Evolutionary conservation across 2,113 vertebrate genomes (phyloP).

Genomic region (Smithornis capensis): DNA sequence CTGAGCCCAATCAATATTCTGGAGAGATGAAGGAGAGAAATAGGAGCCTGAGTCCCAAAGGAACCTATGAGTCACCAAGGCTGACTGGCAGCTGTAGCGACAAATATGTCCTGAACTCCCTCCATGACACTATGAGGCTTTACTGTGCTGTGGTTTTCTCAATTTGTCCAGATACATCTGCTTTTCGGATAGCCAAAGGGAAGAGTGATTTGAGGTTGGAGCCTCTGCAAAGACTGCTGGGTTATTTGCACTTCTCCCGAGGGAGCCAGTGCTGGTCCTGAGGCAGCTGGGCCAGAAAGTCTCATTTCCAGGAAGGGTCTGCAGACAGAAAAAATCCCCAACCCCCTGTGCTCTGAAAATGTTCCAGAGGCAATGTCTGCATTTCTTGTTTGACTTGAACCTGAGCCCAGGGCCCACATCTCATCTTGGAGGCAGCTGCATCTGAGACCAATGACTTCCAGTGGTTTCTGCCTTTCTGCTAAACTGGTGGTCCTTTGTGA

Average conservation of each 20-base stretch:
- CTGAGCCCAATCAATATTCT: not conserved
- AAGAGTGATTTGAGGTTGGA: not conserved
- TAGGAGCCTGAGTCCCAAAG: not conserved
- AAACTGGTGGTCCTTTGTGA: not conserved
- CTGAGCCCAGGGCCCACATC: not conserved
- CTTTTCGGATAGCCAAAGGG: not conserved
- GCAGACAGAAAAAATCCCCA: not conserved
- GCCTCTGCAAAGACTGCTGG: not conserved
- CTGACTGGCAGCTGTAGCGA: not conserved
- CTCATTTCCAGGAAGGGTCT: not conserved
- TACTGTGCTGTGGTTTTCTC: not conserved
- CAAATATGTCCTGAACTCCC: not conserved
- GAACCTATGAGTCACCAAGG: not conserved
- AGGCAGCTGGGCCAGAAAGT: not conserved
- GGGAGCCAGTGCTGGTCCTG: not conserved
- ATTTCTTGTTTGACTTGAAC: not conserved
- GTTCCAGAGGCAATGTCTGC: not conserved
- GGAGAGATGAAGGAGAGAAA: not conserved
- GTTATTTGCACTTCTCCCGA: not conserved
- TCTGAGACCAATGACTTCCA: not conserved
- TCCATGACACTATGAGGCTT: not conserved
- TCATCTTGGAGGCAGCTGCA: not conserved
- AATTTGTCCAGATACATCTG: not conserved
- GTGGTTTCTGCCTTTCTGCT: not conserved
- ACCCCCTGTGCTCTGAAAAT: not conserved